Evolutionary conservation across 1,140 invertebrate genomes (phyloP).

Genomic region (Gonioctena quinquepunctata): DNA sequence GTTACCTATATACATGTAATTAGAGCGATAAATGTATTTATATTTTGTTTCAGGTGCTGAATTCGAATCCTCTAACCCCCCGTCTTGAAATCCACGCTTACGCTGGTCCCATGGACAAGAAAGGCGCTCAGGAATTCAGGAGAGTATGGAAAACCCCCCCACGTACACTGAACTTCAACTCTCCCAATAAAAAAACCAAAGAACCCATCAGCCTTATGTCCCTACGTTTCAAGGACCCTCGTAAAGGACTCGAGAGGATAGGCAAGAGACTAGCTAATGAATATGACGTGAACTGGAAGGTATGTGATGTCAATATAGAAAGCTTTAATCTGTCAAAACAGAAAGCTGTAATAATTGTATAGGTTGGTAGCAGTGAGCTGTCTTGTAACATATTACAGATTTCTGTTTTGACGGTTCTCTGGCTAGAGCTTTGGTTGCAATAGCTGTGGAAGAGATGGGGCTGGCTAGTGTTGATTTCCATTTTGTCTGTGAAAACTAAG

Average conservation of each 20-base stretch:
- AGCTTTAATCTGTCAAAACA: too few relatives aligned
- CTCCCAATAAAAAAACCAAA: conserved; percentile 28
- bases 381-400: too few relatives aligned
- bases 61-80: conserved; percentile 67
- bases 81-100: conserved; percentile 76
- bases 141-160: conserved; percentile 82
- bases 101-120: conserved; percentile 82
- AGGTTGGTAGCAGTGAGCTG: too few relatives aligned
- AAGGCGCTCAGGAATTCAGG: conserved; percentile 72
- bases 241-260: conserved; percentile 83
- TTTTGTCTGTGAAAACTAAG: too few relatives aligned
- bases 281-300: conserved; percentile 78
- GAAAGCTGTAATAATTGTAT: too few relatives aligned
- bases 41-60: conserved; percentile 65
- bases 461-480: too few relatives aligned
- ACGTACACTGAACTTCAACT: conserved; percentile 51
- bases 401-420: too few relatives aligned
- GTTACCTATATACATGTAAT: too few relatives aligned
- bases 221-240: conserved; percentile 72
- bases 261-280: conserved; percentile 79
- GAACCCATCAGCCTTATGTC: conserved; percentile 35
- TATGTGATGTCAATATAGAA: too few relatives aligned
- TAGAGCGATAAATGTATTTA: too few relatives aligned
- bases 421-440: too few relatives aligned
- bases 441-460: too few relatives aligned